Evolutionary conservation across 1,140 invertebrate species (phyloP).

Genomic region (Aphelinus atriplicis): DNA sequence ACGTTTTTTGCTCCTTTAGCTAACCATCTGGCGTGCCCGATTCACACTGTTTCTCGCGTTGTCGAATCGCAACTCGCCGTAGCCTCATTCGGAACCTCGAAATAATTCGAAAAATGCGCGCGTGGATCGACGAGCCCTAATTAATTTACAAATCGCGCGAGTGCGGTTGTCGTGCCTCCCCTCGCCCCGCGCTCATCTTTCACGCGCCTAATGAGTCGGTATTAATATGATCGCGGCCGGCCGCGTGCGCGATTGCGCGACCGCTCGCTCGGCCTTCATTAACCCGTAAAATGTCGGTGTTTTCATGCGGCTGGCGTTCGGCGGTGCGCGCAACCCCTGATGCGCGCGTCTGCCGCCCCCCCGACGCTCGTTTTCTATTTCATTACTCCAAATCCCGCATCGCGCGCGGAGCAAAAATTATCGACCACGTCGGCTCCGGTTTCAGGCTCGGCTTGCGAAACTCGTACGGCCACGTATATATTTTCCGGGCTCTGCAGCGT

Average conservation of each 20-base stretch:
- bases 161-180: neutral
- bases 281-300: conserved; percentile 14
- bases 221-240: conserved; percentile 14
- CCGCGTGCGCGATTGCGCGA: neutral
- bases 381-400: neutral
- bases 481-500: too few species aligned
- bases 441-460: too few species aligned
- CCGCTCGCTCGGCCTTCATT: conserved; percentile 12
- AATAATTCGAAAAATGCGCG: too few species aligned
- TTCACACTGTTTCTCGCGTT: too few species aligned
- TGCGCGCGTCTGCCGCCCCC: neutral
- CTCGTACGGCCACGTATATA: too few species aligned
- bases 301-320: neutral
- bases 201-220: conserved; percentile 32
- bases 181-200: conserved; percentile 16
- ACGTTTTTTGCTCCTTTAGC: too few species aligned
- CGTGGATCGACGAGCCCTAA: conserved; percentile 4
- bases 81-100: too few species aligned
- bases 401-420: too few species aligned
- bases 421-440: too few species aligned
- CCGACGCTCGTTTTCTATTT: conserved; percentile 7
- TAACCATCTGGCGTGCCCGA: too few species aligned
- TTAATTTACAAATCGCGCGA: conserved; percentile 29
- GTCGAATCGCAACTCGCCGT: too few species aligned
- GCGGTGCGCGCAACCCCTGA: neutral